Base-by-base conservation (phyloP, 2,113 vertebrate genomes). In the Saccopteryx leptura region DNA sequence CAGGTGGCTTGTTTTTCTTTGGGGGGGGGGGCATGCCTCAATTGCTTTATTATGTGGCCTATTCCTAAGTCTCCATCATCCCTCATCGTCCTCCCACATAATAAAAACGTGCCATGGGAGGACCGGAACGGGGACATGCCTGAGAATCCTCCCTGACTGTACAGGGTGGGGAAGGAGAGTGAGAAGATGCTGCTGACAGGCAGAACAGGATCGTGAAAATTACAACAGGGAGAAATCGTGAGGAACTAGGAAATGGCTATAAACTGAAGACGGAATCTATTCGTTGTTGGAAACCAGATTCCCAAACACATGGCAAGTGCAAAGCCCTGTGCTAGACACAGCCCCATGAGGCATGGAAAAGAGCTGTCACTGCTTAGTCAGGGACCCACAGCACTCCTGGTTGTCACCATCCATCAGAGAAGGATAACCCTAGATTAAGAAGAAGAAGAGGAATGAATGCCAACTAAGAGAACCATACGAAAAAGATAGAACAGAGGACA, bases 311-410 rank as follows among this genome's bases (percentile, higher is more conserved):
- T 28, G 58, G n/a, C 65, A 13, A 11, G 1, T 24, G 15, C 23
- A 68, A 24, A 48, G 46, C 7, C 52, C 46, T 31, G 4, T n/a
- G 18, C 6, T 48, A 54, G 52, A 50, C 60, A 91, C 7, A 58
- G 2, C 1, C 5, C 18, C 4, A 1, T 11, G 48, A 68, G 21
- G 5, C 21, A 1, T 4, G 3, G 5, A 21, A 48, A 90, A 91
- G 13, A 52, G 7, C 24, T 33, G 11, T 18, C 5, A 2, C 46
- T 50, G 83, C 65, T 54, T 9, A 84, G 14, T 33, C 46, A 82
- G 68, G 46, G n/a, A 14, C 63, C 13, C 63, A 50, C 12, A 26
- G 28, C 26, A 10, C 39, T 82, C 24, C 6, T 48, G 18, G 71
- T 56, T 18, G 24, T 52, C 23, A 65, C 5, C 74, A 72, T 89